Conservation (phyloP, 2,888 invertebrate genomes). For the Pristionchus maxplancki region DNA sequence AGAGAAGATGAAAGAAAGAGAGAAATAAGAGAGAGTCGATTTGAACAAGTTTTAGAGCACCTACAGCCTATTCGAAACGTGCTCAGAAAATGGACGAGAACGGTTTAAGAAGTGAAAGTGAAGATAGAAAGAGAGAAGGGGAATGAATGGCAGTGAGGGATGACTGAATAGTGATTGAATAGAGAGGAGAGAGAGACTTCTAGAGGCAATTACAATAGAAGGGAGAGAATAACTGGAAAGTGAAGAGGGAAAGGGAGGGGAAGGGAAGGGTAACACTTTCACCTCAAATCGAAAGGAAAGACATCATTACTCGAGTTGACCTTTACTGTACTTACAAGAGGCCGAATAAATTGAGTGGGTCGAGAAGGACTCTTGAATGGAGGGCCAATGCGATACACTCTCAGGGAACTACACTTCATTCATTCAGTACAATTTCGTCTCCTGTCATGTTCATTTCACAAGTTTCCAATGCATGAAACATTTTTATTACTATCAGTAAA, state of each 20-base stretch:
- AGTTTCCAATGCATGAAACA: neutral
- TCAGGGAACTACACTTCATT: neutral
- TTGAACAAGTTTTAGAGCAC: conserved; percentile 49
- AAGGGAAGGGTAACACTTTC: conserved; percentile 41
- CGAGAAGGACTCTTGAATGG: conserved; percentile 29
- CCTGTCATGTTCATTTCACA: neutral
- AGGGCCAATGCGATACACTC: neutral
- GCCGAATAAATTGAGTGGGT: conserved; percentile 12
- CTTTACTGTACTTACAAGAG: conserved; percentile 41
- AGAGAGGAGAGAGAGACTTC: conserved; percentile 24
- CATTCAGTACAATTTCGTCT: neutral
- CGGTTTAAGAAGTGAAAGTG: conserved; percentile 14
- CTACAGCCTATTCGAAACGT: conserved; percentile 28
- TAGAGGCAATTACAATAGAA: conserved; percentile 47
- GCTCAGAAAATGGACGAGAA: conserved; percentile 10
- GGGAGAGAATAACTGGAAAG: conserved; percentile 51
- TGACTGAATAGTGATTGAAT: conserved; percentile 45
- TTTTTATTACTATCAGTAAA: conserved; percentile 7
- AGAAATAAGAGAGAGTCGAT: conserved; percentile 32
- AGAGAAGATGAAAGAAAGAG: conserved; percentile 2
- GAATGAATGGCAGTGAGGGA: conserved; percentile 3
- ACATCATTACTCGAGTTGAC: conserved; percentile 42
- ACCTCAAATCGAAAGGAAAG: conserved; percentile 32
- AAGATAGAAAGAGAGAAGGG: conserved; percentile 7
- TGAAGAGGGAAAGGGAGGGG: conserved; percentile 30